Base-by-base conservation (phyloP, 2,888 invertebrate species). In the Latheticus oryzae region DNA sequence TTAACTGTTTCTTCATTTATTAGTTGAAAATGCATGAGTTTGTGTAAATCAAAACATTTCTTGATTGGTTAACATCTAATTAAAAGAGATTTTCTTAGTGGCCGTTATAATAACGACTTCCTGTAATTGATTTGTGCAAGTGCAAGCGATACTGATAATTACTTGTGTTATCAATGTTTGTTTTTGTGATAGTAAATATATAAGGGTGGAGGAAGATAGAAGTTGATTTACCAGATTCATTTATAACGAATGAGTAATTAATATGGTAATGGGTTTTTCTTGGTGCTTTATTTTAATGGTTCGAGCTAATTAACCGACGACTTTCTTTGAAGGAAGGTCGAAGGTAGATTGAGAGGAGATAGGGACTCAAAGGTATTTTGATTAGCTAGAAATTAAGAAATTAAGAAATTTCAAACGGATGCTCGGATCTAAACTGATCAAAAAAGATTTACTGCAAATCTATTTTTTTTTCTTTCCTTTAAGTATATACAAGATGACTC, bases 51-150 rank as follows among this genome's bases (percentile, higher is more conserved):
- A 13, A 17, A 37, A 21, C 13, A 40, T 40, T 40, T 40, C 7
- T 21, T 13, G 47, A 16, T 28, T 35, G 53, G 26, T 53, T 43
- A 42, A 30, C 53, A 28, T 33, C 45, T 28, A 55, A 55, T 55
- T 55, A 55, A 38, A n/a, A 12, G 28, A 11, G 13, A 32, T 28
- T 21, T 48, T 47, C 17, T 23, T 32, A 28, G 24, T 47, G 47
- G 32, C 23, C 30, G 45, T 42, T 48, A 32, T 50, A 56, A 56
- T 33, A 21, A 56, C 16, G 40, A 42, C 48, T 56, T 56, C 55
- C 55, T 55, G 55, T 16, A 37, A 32, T 55, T 30, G 5, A 11
- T 16, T n/a, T 42, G 9, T 12, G 17, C 12, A 11, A 26, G 37
- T 37, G 35, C 50, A 50, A n/a, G n/a, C n/a, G n/a, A n/a, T 35